Evolutionary conservation across 2,113 vertebrate species (phyloP).

Genomic region (Diphyllodes magnificus): DNA sequence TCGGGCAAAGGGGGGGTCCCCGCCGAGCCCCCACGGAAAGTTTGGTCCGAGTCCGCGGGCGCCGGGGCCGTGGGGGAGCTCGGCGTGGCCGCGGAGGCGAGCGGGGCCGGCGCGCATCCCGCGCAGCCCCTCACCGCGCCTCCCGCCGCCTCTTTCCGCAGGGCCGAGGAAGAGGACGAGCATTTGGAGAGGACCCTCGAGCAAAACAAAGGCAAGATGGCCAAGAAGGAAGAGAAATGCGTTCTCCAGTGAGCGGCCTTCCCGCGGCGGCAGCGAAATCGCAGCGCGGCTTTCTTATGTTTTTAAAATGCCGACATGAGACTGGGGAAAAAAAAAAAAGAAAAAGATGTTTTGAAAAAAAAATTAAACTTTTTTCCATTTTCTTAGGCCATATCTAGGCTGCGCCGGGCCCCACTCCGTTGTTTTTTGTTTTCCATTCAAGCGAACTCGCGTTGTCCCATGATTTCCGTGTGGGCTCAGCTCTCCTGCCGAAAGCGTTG

Average conservation of each 20-base stretch:
- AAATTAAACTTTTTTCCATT: constrained; percentile 51
- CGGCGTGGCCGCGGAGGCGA: not conserved
- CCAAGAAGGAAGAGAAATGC: constrained; percentile 98
- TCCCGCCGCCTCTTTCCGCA: constrained; percentile 58
- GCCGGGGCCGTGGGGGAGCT: not conserved
- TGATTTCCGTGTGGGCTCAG: constrained; percentile 47
- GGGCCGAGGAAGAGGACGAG: constrained; percentile 97
- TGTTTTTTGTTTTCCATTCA: constrained; percentile 32
- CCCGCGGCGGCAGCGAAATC: not conserved
- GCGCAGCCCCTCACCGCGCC: not conserved
- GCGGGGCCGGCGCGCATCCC: not conserved
- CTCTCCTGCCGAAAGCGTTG: constrained; percentile 54
- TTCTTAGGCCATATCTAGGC: constrained; percentile 59
- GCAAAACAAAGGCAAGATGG: constrained; percentile 99
- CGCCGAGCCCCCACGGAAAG: not conserved
- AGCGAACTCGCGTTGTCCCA: constrained; percentile 54
- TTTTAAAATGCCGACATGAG: constrained; percentile 28
- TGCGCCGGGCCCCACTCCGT: constrained; percentile 13
- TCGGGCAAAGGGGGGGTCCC: not conserved
- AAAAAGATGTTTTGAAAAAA: not conserved
- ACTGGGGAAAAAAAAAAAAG: not conserved
- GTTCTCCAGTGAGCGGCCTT: constrained; percentile 83
- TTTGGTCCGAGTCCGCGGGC: not conserved
- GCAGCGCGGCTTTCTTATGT: constrained; percentile 5
- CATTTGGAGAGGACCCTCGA: constrained; percentile 97